A percentile compares a stretch with the other conserved stretches of the same genome.
These are phyloP conservation scores for Dysmachus trigonus DNA, from an alignment of 2,888 invertebrate species.

Conservation along the genomic window DNA sequence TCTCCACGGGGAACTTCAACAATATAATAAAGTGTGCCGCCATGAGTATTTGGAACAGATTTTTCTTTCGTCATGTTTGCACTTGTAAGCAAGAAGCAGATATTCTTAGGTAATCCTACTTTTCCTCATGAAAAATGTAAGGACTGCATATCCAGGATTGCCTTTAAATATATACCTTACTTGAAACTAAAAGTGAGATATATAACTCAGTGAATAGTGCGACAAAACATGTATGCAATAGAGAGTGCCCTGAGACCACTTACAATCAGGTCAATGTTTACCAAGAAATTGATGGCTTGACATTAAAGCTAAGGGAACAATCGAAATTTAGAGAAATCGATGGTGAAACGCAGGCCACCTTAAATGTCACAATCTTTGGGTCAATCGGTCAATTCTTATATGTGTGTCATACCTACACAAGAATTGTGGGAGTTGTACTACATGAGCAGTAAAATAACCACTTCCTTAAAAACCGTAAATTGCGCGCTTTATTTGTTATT, in stretches of 20 bases:
- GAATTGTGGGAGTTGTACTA: background rate
- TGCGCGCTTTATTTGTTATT: background rate
- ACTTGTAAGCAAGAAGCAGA: background rate
- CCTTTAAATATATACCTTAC: background rate
- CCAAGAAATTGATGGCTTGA: background rate
- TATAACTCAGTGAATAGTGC: background rate
- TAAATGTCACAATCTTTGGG: background rate
- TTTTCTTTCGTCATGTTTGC: background rate
- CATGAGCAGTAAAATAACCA: background rate
- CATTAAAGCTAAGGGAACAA: background rate
- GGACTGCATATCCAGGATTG: background rate
- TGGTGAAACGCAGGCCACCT: background rate
- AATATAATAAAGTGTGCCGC: slow-evolving; percentile 76
- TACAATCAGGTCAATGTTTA: background rate
- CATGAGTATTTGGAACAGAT: slow-evolving; percentile 69
- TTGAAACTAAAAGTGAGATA: background rate
- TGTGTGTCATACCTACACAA: background rate
- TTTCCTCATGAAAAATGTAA: background rate
- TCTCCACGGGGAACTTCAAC: slow-evolving; percentile 68
- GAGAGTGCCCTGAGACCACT: background rate
- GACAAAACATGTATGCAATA: background rate
- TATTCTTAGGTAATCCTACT: background rate
- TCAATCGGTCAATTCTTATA: background rate
- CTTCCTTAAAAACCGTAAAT: background rate
- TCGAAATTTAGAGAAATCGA: background rate